Percentiles rank a stretch among this genome's conserved stretches.
Evolutionary conservation across 2,797 vertebrate genomes (phyloP).

Genomic region (Peromyscus eremicus): DNA sequence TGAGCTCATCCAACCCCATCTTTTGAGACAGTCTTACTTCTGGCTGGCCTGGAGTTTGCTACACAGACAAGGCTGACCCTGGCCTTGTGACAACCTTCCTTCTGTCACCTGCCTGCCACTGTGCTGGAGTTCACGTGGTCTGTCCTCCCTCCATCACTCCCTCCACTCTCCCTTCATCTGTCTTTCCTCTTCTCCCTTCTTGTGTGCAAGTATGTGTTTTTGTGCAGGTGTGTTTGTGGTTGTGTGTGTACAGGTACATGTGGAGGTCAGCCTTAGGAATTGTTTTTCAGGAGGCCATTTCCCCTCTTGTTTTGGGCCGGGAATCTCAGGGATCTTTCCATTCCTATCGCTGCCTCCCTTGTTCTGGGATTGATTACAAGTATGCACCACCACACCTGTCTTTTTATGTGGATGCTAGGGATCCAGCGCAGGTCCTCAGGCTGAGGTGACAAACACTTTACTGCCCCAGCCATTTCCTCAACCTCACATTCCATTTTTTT

Average conservation of each 20-base stretch:
- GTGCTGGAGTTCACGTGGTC: background rate
- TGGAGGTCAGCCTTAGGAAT: background rate
- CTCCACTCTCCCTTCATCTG: too few species aligned
- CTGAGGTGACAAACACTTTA: background rate
- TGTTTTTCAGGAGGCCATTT: background rate
- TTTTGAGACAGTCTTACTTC: background rate
- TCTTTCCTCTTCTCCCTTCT: background rate
- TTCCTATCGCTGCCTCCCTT: background rate
- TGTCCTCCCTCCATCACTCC: background rate
- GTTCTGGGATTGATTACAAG: background rate
- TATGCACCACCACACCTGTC: background rate
- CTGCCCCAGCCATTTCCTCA: background rate
- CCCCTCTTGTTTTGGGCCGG: background rate
- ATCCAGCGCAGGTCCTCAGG: background rate
- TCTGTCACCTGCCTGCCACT: background rate
- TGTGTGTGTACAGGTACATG: too few species aligned
- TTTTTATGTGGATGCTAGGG: background rate
- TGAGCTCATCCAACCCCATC: background rate
- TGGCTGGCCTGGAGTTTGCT: background rate
- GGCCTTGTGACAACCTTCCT: background rate
- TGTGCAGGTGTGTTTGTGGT: background rate
- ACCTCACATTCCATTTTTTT: background rate
- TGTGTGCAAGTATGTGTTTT: background rate
- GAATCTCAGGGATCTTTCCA: background rate
- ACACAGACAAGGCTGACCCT: background rate